Evolutionary conservation across 2,113 vertebrate genomes (phyloP), one percentile per base, ranked within the genome.

Genomic region (Orycteropus afer): DNA sequence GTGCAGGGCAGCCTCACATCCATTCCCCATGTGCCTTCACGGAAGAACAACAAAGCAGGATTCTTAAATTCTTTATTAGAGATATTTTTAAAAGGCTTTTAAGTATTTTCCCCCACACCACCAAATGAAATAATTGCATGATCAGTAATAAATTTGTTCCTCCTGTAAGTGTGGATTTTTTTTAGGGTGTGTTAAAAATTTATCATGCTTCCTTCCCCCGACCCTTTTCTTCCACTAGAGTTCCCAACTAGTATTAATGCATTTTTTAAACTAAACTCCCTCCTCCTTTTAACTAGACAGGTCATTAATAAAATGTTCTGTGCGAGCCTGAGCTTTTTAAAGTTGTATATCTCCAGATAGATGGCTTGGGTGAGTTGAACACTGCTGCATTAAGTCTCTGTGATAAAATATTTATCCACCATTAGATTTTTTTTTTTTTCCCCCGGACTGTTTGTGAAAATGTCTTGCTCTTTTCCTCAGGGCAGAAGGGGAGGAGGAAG

Each of bases 251-350:
- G 94, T 95, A 98, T 98, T 97, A 97, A 98, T 98, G 97, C 95
- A 18, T 93, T 96, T 98, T 91, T 90, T 95, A 98, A 91, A 97
- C 95, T 37, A 22, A 65, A 79, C 90, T 95, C 95, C 95, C 97
- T 95, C 97, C 95, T 97, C 96, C 95, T 98, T 95, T 97, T 97
- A 98, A 97, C 96, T 80, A 96, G 98, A 97, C 98, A 98, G 98
- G 95, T 97, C 97, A 97, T 98, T 98, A 97, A 98, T 95, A 98
- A 98, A 97, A 97, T 94, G 96, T 81, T 89, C 96, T 94, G 37
- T 0, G 14, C 85, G 96, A 96, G 96, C 61, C 86, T 10, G 2
- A 91, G 97, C 97, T 97, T 97, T 97, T 97, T 90, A 96, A 97
- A 97, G 95, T 94, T 97, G 97, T 96, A 96, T 98, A 96, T 98